Percentiles rank a stretch among this genome's conserved stretches.
Conservation (phyloP, 2,888 invertebrate species). For the Standfussiana lucernea region DNA sequence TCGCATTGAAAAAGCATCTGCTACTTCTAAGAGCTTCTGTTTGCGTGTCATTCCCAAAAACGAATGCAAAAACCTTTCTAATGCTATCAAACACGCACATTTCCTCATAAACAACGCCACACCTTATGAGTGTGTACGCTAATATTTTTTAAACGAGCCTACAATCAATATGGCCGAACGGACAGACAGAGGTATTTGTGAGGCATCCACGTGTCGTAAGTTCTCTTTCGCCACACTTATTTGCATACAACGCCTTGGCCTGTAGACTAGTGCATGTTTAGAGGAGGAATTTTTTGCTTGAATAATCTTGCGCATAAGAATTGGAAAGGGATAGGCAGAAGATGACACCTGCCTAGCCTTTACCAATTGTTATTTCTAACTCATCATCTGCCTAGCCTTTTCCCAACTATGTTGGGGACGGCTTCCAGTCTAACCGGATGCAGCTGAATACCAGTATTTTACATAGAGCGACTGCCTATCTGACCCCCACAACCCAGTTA, state of each 20-base stretch:
- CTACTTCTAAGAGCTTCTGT: not conserved
- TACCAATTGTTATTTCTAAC: too few species aligned
- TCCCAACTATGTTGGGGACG: too few species aligned
- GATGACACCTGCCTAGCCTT: too few species aligned
- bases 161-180: conserved; percentile 53
- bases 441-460: too few species aligned
- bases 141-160: conserved; percentile 52
- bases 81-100: not conserved
- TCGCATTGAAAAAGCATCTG: not conserved
- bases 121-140: conserved; percentile 21
- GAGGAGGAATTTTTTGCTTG: conserved; percentile 18
- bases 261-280: conserved; percentile 47
- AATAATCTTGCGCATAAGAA: not conserved
- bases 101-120: conserved; percentile 15
- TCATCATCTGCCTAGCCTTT: too few species aligned
- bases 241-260: conserved; percentile 82
- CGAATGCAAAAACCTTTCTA: conserved; percentile 13
- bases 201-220: conserved; percentile 76
- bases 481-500: too few species aligned
- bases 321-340: not conserved
- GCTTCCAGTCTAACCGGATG: too few species aligned
- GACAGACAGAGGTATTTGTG: conserved; percentile 82
- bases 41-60: not conserved
- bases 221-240: conserved; percentile 78
- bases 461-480: too few species aligned